Evolutionary conservation across 1,140 invertebrate genomes (phyloP), one percentile per base, ranked within the genome.

Genomic region (Heliconius hewitsoni): DNA sequence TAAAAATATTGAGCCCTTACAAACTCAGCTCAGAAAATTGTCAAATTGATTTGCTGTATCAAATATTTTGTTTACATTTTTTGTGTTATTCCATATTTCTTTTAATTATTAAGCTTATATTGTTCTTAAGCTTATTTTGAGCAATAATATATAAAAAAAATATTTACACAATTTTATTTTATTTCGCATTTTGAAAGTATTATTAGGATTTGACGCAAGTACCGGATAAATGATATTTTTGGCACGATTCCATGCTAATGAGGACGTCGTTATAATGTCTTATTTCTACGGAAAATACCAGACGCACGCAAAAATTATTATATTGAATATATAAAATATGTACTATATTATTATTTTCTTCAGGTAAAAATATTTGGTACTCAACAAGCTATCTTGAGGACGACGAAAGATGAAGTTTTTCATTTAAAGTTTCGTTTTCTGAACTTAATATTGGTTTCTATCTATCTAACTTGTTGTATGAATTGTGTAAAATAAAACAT

Each of bases 181-280:
- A 70, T 76, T 80, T 46, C 39, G 70, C 19, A 80, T 80, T 76
- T 80, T 71, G 57, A 66, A 70, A 39, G 74, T 76, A 80, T 79
- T 75, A 76, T 80, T 80, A 80, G 79, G 72, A 52, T 87, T 87
- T 83, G 80, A 84, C 82, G 83, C 76, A 84, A 55, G 73, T 82
- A 80, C 85, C 74, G 73, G 71, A 80, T 82, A 85, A 86, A 80
- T 85, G 83, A 77, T 77, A 81, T 75, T 82, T 84, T 82, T 87
- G 86, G 84, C 86, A 83, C 74, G 72, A 79, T 55, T 84, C 86
- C 85, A 87, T 79, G 57, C 42, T 85, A 87, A 84, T 85, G 85
- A 85, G 83, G 83, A 83, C 84, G 84, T 85, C 46, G 77, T 73
- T 74, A 76, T 80, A 80, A 79, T 74, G 73, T 82, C 70, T 78